Conservation (phyloP, 1,140 invertebrate species). For the Heliothis subflexa region DNA sequence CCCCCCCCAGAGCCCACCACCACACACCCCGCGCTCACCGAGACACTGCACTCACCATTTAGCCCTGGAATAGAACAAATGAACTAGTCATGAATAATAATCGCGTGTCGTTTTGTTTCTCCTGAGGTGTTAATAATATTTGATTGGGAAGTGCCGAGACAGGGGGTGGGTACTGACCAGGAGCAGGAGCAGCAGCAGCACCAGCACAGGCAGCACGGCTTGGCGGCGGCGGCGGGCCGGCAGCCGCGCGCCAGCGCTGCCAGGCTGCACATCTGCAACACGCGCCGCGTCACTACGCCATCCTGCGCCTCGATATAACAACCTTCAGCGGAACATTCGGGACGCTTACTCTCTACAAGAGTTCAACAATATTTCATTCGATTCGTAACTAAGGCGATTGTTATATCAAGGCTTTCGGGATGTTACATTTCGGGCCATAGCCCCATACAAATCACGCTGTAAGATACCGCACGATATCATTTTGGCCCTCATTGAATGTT, state of each 20-base stretch:
- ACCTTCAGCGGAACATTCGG: too few relatives aligned
- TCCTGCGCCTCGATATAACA: too few relatives aligned
- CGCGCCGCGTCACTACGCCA: background rate
- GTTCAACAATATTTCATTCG: too few relatives aligned
- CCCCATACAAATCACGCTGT: too few relatives aligned
- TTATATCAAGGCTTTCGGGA: too few relatives aligned
- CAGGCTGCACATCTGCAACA: slow-evolving; percentile 86
- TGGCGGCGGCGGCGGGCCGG: slow-evolving; percentile 78
- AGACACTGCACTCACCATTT: slow-evolving; percentile 72
- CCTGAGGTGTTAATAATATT: background rate
- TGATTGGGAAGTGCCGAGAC: background rate
- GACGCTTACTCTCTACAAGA: too few relatives aligned
- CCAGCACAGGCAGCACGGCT: slow-evolving; percentile 85
- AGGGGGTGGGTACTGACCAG: slow-evolving; percentile 69
- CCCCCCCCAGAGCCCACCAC: slow-evolving; percentile 51
- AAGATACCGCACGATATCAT: too few relatives aligned
- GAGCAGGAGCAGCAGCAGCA: slow-evolving; percentile 86
- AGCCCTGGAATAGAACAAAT: slow-evolving; percentile 70
- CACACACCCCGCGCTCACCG: slow-evolving; percentile 81
- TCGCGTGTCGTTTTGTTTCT: background rate
- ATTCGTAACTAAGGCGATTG: too few relatives aligned
- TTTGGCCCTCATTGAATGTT: too few relatives aligned
- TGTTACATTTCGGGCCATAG: too few relatives aligned
- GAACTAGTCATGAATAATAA: background rate
- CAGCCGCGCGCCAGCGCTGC: slow-evolving; percentile 85